Percentiles rank a stretch among this genome's conserved stretches.
Conservation (phyloP, 2,888 invertebrate genomes). For the Sinopyrophorus schimmeli region DNA sequence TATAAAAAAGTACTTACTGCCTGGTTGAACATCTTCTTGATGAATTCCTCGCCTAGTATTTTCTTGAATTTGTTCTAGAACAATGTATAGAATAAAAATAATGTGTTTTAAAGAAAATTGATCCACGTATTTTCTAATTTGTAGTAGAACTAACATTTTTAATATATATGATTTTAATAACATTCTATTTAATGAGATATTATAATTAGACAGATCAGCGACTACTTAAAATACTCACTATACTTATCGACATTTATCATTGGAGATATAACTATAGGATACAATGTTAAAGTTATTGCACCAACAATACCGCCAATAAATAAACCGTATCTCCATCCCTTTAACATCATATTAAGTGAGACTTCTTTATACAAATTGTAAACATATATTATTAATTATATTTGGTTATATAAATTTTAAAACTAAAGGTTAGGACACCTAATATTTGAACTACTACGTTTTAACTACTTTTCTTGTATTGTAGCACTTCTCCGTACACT, state of each 20-base stretch:
- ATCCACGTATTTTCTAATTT: neutral
- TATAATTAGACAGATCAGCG: no score
- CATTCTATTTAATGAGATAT: no score
- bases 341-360: no score
- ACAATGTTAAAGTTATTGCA: constrained; percentile 58
- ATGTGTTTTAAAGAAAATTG: neutral
- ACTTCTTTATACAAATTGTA: neutral
- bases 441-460: no score
- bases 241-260: constrained; percentile 65
- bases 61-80: constrained; percentile 57
- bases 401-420: no score
- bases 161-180: no score
- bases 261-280: constrained; percentile 65
- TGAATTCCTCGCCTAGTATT: constrained; percentile 55
- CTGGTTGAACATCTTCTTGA: constrained; percentile 62
- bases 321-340: constrained; percentile 62
- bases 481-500: no score
- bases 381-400: neutral
- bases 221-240: constrained; percentile 56
- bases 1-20: constrained; percentile 53
- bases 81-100: no score
- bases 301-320: constrained; percentile 63
- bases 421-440: no score
- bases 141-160: no score
- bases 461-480: no score